phyloP scores from a whole-genome alignment of 2,113 vertebrate species.

The Charina bottae region DNA sequence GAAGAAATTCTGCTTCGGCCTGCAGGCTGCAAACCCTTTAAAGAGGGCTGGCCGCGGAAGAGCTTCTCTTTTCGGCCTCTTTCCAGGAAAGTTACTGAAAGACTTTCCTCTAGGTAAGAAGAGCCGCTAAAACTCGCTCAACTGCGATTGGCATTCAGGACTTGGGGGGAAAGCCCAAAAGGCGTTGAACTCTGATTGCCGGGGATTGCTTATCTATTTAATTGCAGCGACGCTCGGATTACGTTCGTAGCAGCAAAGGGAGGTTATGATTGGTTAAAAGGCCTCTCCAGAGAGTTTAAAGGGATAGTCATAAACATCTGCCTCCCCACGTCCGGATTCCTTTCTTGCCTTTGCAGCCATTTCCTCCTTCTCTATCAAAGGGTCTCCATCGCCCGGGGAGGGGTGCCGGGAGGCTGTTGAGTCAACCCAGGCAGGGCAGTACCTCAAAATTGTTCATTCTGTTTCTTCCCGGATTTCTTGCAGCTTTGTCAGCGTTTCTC shows the following conservation, averaged over 20 bases:
- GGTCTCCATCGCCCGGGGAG: background rate
- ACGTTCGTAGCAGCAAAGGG: background rate
- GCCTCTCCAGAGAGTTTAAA: background rate
- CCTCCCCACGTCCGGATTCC: background rate
- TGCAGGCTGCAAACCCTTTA: background rate
- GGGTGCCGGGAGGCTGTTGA: background rate
- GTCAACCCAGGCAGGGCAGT: background rate
- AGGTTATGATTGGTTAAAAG: background rate
- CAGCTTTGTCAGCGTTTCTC: background rate
- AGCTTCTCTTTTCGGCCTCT: background rate
- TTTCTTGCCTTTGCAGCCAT: background rate
- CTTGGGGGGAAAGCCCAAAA: background rate
- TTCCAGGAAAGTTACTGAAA: background rate
- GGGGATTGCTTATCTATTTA: background rate
- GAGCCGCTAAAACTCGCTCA: too few species aligned
- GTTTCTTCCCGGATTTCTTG: background rate
- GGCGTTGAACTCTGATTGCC: background rate
- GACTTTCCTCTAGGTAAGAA: background rate
- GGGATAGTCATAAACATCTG: background rate
- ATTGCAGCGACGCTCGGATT: background rate
- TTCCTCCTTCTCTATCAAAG: background rate
- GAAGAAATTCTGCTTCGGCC: background rate
- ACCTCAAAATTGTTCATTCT: background rate
- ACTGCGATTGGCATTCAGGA: background rate
- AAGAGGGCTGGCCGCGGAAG: background rate